Evolutionary conservation across 2,113 vertebrate genomes (phyloP), one percentile per base, ranked within the genome.

Genomic region (Leuciscus idus): DNA sequence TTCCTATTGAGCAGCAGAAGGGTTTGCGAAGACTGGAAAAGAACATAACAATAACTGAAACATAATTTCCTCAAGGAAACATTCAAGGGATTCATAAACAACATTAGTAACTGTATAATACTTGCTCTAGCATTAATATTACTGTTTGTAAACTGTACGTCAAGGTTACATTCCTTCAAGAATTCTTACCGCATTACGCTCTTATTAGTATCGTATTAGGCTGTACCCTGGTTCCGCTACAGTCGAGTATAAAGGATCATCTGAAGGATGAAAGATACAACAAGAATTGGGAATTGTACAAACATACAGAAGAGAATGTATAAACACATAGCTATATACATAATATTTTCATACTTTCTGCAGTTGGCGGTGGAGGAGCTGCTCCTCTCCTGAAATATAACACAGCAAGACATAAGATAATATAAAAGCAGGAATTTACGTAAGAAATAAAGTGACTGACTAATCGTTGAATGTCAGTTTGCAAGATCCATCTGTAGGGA

Each of bases 301-400:
- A 50, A 36, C 19, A 70, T 50, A 15, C 17, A 52, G 10, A 12
- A 74, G 10, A 39, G 28, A 70, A 81, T 12, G 23, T 39, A 76
- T 62, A 33, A 50, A 23, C 2, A 21, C 46, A 43, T 55, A 12
- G 46, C 39, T 36, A 59, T 33, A 50, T 36, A 7, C 6, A 46
- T 28, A 55, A 61, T 11, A 46, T 52, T 26, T 70, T 52, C 57
- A 36, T 84, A 94, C 93, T 90, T 19, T 2, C 84, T n/a, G 70
- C 84, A 68, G 57, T 72, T 48, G 88, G 87, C 2, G 96, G 96
- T 33, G 91, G 66, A 46, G 97, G 96, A 10, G 94, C 87, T 1
- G 94, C 94, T 75, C 90, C 94, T 88, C 97, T 96, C 93, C 98
- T 99, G 92, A 72, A 95, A 73, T 92, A 87, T 90, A 88, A 88